These are phyloP conservation scores for Aporrectodea caliginosa DNA, from an alignment of 1,140 invertebrate species.

Conservation along the genomic window DNA sequence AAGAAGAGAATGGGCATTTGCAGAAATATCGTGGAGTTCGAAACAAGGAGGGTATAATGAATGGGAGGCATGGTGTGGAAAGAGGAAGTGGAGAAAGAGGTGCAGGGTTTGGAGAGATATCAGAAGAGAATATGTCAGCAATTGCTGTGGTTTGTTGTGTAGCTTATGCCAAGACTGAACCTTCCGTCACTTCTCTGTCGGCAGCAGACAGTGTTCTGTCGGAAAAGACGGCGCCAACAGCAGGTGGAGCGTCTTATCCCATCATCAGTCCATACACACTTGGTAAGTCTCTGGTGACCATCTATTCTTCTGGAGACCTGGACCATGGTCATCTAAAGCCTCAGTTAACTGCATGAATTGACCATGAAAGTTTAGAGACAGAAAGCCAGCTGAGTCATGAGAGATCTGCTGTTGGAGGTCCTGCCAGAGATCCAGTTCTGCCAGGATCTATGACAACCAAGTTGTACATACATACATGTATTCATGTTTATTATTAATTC, in stretches of 20 bases:
- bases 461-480: too few species aligned
- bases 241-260: slow-evolving; percentile 8
- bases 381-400: background rate
- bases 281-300: background rate
- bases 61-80: too few species aligned
- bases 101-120: too few species aligned
- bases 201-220: background rate
- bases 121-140: background rate
- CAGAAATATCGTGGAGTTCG: background rate
- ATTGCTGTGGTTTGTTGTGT: background rate
- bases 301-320: background rate
- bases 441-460: background rate
- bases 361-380: too few species aligned
- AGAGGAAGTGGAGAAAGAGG: too few species aligned
- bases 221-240: background rate
- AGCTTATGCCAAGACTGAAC: slow-evolving; percentile 5
- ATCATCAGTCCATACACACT: slow-evolving; percentile 17
- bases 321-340: background rate
- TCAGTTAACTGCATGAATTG: too few species aligned
- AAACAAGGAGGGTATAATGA: background rate
- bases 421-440: background rate
- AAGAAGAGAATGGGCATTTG: too few species aligned
- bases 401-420: background rate
- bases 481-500: too few species aligned
- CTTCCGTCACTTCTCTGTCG: background rate